These are phyloP conservation scores for Hypercompe scribonia DNA, from an alignment of 2,888 invertebrate genomes.

Conservation along the genomic window DNA sequence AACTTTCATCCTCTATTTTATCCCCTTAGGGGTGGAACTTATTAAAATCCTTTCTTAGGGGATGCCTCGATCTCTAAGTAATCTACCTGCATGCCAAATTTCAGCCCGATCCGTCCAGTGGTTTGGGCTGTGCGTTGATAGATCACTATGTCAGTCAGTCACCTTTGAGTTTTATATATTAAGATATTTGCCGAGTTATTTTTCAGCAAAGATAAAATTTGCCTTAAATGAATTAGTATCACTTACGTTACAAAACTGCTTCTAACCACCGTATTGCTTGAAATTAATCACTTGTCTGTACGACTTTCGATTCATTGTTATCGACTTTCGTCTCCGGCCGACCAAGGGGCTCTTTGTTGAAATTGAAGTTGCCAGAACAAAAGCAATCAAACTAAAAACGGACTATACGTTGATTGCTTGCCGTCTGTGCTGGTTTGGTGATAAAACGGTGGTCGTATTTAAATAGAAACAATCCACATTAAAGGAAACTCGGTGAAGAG, in stretches of 20 bases:
- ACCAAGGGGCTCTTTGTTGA: constrained; percentile 16
- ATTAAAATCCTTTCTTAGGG: too few species aligned
- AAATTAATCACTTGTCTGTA: neutral
- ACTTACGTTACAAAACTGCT: neutral
- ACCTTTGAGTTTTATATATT: too few species aligned
- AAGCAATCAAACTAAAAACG: constrained; percentile 3
- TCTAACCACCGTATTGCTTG: neutral
- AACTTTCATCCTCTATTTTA: too few species aligned
- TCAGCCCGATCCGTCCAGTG: too few species aligned
- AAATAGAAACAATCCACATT: neutral
- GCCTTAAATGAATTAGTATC: neutral
- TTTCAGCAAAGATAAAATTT: neutral
- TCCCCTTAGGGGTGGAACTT: too few species aligned
- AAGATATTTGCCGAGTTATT: neutral
- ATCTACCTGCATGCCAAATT: too few species aligned
- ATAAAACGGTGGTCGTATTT: neutral
- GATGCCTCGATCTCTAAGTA: too few species aligned
- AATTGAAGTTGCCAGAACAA: constrained; percentile 7
- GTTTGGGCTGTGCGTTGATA: too few species aligned
- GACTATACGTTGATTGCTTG: neutral
- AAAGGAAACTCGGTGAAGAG: neutral
- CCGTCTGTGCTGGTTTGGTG: neutral
- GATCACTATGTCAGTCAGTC: too few species aligned
- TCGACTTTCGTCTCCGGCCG: constrained; percentile 8
- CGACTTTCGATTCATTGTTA: neutral